Conservation (phyloP, 2,888 invertebrate species). For the Synergus itoensis region DNA sequence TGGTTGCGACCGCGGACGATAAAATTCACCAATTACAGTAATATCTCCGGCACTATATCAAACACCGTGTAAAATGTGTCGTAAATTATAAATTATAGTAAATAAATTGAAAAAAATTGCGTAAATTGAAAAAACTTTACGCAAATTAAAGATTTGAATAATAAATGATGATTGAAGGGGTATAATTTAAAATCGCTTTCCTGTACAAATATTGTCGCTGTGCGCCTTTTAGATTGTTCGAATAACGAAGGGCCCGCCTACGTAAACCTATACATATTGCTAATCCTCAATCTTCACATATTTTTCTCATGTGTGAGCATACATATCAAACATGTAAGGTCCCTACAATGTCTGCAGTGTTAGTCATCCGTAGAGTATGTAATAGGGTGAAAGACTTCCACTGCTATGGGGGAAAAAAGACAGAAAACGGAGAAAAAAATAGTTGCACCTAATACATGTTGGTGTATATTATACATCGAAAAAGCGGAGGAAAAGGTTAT, state of each 20-base stretch:
- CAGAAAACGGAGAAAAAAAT: slow-evolving; percentile 4
- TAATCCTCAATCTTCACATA: background rate
- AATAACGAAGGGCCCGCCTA: slow-evolving; percentile 31
- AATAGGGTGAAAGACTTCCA: slow-evolving; percentile 37
- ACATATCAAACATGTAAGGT: slow-evolving; percentile 38
- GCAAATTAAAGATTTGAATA: background rate
- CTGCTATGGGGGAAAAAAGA: slow-evolving; percentile 12
- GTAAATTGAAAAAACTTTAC: too few species aligned
- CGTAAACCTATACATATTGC: slow-evolving; percentile 25
- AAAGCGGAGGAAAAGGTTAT: slow-evolving; percentile 1
- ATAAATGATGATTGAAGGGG: background rate
- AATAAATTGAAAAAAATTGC: too few species aligned
- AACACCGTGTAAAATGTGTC: slow-evolving; percentile 9
- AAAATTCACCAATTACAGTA: slow-evolving; percentile 35
- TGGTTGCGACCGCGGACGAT: slow-evolving; percentile 17
- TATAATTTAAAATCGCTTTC: background rate
- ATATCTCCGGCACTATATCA: slow-evolving; percentile 16
- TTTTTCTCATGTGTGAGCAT: slow-evolving; percentile 15
- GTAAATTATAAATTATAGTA: too few species aligned
- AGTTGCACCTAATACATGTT: background rate
- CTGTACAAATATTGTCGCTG: slow-evolving; percentile 29
- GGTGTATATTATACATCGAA: slow-evolving; percentile 9
- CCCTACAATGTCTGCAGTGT: slow-evolving; percentile 30
- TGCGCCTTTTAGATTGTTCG: slow-evolving; percentile 26
- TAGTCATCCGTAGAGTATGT: slow-evolving; percentile 21